Percentiles rank a stretch among this genome's conserved stretches.
Evolutionary conservation across 2,113 vertebrate genomes (phyloP).

Genomic region (Labrus mixtus): DNA sequence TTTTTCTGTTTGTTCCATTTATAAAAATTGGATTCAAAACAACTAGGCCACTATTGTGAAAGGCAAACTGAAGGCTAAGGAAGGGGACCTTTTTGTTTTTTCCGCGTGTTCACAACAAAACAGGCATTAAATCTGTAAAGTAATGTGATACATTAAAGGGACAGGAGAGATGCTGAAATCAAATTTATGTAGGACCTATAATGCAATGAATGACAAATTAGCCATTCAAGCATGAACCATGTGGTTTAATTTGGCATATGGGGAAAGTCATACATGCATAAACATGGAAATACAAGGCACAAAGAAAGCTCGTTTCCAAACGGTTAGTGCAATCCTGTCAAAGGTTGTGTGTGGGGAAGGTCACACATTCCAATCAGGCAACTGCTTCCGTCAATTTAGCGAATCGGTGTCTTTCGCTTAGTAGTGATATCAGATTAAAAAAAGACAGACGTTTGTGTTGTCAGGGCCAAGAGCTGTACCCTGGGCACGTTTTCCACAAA

Average conservation of each 20-base stretch:
- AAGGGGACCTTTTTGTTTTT: no score
- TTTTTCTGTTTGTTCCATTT: slow-evolving; percentile 10
- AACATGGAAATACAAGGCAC: slow-evolving; percentile 30
- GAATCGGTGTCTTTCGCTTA: slow-evolving; percentile 25
- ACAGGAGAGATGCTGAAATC: slow-evolving; percentile 6
- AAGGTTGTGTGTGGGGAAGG: slow-evolving; percentile 14
- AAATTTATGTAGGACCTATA: not conserved
- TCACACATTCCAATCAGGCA: slow-evolving; percentile 53
- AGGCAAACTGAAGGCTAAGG: not conserved
- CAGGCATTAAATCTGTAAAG: no score
- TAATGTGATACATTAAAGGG: not conserved
- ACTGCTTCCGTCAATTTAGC: slow-evolving; percentile 45
- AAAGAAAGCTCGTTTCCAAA: slow-evolving; percentile 43
- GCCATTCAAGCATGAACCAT: not conserved
- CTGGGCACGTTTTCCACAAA: slow-evolving; percentile 51
- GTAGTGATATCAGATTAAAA: slow-evolving; percentile 45
- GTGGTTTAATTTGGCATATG: slow-evolving; percentile 9
- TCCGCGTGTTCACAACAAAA: no score
- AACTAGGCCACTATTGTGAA: not conserved
- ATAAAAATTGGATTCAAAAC: not conserved
- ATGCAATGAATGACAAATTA: slow-evolving; percentile 8
- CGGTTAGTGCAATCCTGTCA: slow-evolving; percentile 31
- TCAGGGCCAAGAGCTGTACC: slow-evolving; percentile 39
- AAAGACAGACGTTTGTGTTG: slow-evolving; percentile 37
- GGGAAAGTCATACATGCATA: slow-evolving; percentile 42